A percentile compares a stretch with the other conserved stretches of the same genome.
These are phyloP conservation scores for Neodiprion fabricii DNA, from an alignment of 1,140 invertebrate genomes.

Conservation along the genomic window DNA sequence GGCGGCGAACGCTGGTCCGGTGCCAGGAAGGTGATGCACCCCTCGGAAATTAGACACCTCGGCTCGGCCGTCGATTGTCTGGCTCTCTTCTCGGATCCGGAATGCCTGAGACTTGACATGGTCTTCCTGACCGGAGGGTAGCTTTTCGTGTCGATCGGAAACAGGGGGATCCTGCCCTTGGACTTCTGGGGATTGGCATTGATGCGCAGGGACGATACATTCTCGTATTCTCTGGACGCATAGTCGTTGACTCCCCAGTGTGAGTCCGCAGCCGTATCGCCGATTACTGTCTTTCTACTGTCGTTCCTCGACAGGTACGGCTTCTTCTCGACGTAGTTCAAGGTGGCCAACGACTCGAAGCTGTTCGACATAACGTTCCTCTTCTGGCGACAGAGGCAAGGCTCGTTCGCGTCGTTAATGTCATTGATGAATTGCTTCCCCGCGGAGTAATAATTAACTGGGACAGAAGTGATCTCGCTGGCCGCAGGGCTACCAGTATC, in stretches of 20 bases:
- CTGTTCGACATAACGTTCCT: not conserved
- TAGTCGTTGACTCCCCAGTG: not conserved
- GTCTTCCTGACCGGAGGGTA: not conserved
- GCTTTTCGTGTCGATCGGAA: not conserved
- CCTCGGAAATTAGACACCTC: not conserved
- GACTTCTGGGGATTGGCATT: not conserved
- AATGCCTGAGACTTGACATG: not conserved
- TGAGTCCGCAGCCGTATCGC: too few relatives aligned
- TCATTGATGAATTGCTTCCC: not conserved
- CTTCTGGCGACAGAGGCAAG: not conserved
- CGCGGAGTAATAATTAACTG: not conserved
- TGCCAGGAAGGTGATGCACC: constrained; percentile 1
- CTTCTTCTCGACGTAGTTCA: not conserved
- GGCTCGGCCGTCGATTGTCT: not conserved
- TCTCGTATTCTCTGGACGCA: not conserved
- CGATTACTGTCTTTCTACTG: not conserved
- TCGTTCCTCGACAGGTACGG: not conserved
- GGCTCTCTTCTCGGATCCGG: not conserved
- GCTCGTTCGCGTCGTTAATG: not conserved
- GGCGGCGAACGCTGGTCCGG: not conserved
- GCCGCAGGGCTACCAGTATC: constrained; percentile 56
- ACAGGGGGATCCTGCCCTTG: not conserved
- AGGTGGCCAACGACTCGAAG: not conserved
- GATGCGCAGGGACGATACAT: not conserved
- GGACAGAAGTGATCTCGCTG: constrained; percentile 56